Conservation (phyloP, 2,888 invertebrate species). For the Acanthoscelides obtectus region DNA sequence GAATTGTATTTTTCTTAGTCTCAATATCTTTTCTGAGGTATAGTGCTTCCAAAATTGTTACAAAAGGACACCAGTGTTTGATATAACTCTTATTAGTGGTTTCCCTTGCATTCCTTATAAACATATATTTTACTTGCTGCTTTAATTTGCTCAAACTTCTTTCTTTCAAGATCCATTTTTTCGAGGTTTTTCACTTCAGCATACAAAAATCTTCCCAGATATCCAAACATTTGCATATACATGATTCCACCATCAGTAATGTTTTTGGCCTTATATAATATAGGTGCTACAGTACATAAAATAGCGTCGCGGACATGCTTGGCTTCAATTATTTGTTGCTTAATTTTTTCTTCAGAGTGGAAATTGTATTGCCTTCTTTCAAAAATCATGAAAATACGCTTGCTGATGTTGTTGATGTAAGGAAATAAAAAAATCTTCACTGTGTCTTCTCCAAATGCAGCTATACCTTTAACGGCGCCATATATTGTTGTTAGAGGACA, state of each 20-base stretch:
- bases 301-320: conserved; percentile 32
- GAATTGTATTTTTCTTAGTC: no score
- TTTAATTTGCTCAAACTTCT: conserved; percentile 6
- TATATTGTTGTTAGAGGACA: conserved; percentile 31
- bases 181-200: conserved; percentile 34
- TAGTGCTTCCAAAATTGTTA: no score
- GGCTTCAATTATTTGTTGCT: conserved; percentile 29
- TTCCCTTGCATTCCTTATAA: background rate
- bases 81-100: no score
- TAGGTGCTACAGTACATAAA: conserved; percentile 27
- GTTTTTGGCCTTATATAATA: conserved; percentile 29
- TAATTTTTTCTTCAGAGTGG: conserved; percentile 24
- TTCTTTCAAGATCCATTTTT: conserved; percentile 24
- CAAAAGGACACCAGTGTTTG: no score
- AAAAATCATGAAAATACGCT: conserved; percentile 26
- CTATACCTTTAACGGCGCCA: conserved; percentile 35
- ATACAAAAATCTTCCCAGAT: conserved; percentile 32
- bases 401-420: conserved; percentile 26
- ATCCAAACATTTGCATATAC: conserved; percentile 35
- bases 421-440: conserved; percentile 30
- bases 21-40: no score
- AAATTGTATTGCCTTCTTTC: conserved; percentile 23
- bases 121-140: background rate
- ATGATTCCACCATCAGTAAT: conserved; percentile 26
- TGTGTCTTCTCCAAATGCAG: conserved; percentile 32